These are phyloP conservation scores for Alauda arvensis DNA, from an alignment of 2,797 vertebrate genomes.

Conservation along the genomic window DNA sequence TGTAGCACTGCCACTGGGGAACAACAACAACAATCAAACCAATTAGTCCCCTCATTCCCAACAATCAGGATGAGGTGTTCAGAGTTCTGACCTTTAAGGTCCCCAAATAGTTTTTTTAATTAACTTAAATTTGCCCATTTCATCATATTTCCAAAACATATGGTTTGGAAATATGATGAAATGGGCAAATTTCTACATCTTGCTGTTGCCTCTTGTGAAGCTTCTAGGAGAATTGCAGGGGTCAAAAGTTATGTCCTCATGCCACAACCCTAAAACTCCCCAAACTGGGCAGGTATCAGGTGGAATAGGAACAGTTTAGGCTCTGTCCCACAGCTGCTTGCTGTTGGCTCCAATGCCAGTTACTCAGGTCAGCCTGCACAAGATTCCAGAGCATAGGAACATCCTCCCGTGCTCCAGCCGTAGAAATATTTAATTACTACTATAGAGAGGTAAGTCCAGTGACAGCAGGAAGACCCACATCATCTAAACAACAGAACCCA, in stretches of 20 bases:
- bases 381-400: neutral
- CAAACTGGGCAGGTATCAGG: neutral
- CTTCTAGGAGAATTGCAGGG: neutral
- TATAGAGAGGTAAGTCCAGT: neutral
- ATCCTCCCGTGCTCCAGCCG: neutral
- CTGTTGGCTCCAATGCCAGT: neutral
- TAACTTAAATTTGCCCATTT: neutral
- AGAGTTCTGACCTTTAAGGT: neutral
- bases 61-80: neutral
- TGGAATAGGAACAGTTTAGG: neutral
- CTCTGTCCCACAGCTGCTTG: neutral
- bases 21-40: neutral
- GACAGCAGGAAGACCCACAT: neutral
- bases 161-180: too few species aligned
- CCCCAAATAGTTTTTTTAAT: neutral
- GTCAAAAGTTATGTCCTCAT: rapidly evolving
- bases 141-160: rapidly evolving
- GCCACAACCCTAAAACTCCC: neutral
- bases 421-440: neutral
- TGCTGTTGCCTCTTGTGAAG: neutral
- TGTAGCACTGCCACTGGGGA: rapidly evolving
- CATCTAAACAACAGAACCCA: neutral
- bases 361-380: neutral
- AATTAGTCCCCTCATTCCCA: neutral
- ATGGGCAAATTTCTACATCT: too few species aligned